phyloP scores from a whole-genome alignment of 30 jellyfish, hydroid and myxozoan genomes.

The Catostylus mosaicus region DNA sequence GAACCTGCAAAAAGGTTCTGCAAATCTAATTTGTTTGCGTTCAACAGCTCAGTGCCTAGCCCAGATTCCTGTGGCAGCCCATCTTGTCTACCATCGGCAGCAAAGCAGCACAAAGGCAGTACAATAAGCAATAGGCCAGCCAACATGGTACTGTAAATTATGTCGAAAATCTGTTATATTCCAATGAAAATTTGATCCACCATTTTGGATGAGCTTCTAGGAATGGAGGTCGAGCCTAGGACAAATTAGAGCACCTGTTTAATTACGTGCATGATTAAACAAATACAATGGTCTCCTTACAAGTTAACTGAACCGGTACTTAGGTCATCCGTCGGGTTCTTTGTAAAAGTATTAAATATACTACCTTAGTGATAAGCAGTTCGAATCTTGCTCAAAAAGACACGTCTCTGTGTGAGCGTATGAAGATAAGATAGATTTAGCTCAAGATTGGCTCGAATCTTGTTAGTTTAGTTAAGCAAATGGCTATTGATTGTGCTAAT shows the following conservation, averaged over 20 bases:
- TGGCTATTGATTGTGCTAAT: too few relatives aligned
- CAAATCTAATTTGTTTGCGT: conserved; percentile 3
- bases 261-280: conserved; percentile 31
- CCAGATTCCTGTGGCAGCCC: conserved; percentile 28
- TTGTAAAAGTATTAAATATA: neutral
- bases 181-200: neutral
- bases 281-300: neutral
- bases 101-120: neutral
- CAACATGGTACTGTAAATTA: neutral
- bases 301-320: conserved; percentile 21
- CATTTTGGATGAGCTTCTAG: conserved; percentile 19
- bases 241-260: conserved; percentile 33
- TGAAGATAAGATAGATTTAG: too few relatives aligned
- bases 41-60: conserved; percentile 4
- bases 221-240: neutral
- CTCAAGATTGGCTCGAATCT: too few relatives aligned
- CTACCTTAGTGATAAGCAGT: too few relatives aligned
- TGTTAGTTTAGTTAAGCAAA: too few relatives aligned
- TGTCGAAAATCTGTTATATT: neutral
- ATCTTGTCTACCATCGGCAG: conserved; percentile 6
- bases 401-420: too few relatives aligned
- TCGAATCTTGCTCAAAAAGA: too few relatives aligned
- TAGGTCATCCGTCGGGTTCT: conserved; percentile 34
- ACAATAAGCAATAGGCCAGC: neutral
- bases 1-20: neutral